Evolutionary conservation across 2,113 vertebrate species (phyloP).

Genomic region (Scalopus aquaticus): DNA sequence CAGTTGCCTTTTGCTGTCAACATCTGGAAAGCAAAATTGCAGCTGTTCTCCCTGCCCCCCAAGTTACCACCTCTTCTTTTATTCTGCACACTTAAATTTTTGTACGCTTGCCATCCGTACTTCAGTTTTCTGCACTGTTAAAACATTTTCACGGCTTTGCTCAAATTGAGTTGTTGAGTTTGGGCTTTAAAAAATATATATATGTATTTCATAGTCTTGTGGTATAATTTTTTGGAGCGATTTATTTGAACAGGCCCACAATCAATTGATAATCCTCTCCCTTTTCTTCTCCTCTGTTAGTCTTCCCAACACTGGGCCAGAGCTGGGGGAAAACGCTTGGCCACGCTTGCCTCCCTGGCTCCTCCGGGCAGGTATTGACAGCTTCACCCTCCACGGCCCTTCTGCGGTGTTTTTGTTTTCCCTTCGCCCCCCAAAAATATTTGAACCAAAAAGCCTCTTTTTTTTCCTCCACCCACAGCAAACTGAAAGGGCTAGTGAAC

Average conservation of each 20-base stretch:
- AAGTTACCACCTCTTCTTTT: slow-evolving; percentile 52
- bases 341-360: not conserved
- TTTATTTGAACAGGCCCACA: slow-evolving; percentile 35
- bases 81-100: slow-evolving; percentile 53
- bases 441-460: slow-evolving; percentile 83
- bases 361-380: slow-evolving; percentile 64
- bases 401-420: slow-evolving; percentile 83
- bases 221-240: slow-evolving; percentile 47
- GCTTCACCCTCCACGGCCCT: slow-evolving; percentile 63
- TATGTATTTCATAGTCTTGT: not conserved
- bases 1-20: slow-evolving; percentile 73
- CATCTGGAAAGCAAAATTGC: slow-evolving; percentile 73
- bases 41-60: slow-evolving; percentile 62
- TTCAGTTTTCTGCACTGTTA: slow-evolving; percentile 54
- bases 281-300: not conserved
- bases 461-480: slow-evolving; percentile 81
- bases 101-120: slow-evolving; percentile 62
- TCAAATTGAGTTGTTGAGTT: slow-evolving; percentile 59
- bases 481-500: slow-evolving; percentile 84
- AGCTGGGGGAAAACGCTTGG: not conserved
- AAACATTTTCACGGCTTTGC: slow-evolving; percentile 62
- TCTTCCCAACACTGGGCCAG: not conserved
- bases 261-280: not conserved
- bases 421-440: slow-evolving; percentile 84
- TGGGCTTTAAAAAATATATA: slow-evolving; percentile 23